These are phyloP conservation scores for Heterohyrax brucei DNA, from an alignment of 2,797 vertebrate genomes.

Conservation along the genomic window DNA sequence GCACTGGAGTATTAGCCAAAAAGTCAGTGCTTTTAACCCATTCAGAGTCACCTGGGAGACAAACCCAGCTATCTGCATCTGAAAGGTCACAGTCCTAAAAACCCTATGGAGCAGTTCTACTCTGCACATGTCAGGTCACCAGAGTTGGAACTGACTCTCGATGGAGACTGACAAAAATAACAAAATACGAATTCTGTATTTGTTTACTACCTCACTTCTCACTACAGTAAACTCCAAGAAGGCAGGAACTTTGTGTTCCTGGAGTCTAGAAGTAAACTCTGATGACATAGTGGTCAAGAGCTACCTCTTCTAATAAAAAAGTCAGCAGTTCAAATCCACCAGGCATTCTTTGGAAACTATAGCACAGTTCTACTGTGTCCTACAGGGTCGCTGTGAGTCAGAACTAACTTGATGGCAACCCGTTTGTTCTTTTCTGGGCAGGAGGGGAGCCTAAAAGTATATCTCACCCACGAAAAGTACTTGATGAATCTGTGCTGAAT, in stretches of 20 bases:
- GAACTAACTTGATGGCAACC: too few species aligned
- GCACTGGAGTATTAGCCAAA: background rate
- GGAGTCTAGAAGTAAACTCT: background rate
- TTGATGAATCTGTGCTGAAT: background rate
- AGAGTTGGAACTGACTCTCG: background rate
- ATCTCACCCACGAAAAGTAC: slow-evolving; percentile 26
- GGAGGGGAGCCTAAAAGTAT: background rate
- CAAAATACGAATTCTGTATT: slow-evolving; percentile 2
- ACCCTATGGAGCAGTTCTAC: background rate
- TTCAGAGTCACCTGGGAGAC: background rate
- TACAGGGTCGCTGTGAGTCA: too few species aligned
- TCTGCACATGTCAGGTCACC: background rate
- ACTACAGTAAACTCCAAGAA: slow-evolving; percentile 11
- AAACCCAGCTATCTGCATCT: background rate
- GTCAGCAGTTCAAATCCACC: too few species aligned
- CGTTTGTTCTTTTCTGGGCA: too few species aligned
- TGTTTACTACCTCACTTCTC: slow-evolving; percentile 31
- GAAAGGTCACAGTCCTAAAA: background rate
- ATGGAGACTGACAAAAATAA: background rate
- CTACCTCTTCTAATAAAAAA: too few species aligned
- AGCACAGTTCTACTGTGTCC: too few species aligned
- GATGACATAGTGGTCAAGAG: too few species aligned
- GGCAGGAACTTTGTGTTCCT: background rate
- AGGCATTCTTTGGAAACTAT: too few species aligned
- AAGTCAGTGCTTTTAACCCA: background rate